phyloP scores from a whole-genome alignment of 2,888 invertebrate species.

The Anorthoa munda region DNA sequence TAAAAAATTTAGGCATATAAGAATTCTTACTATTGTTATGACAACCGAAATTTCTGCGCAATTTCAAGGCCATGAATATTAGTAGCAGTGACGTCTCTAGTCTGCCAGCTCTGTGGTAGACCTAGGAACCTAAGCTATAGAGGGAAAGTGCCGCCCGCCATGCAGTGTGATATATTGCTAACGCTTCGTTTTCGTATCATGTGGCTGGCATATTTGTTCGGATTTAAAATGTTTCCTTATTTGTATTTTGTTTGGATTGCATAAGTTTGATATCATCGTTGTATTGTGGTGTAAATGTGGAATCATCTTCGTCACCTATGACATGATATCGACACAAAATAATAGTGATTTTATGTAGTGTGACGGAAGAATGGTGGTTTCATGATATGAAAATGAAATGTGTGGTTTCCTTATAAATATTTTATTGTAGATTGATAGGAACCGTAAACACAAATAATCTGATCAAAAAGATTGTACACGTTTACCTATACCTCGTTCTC shows the following conservation, averaged over 20 bases:
- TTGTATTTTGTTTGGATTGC: constrained; percentile 5
- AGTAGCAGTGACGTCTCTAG: too few species aligned
- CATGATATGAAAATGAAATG: not conserved
- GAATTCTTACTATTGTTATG: too few species aligned
- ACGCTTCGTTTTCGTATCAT: not conserved
- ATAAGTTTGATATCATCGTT: not conserved
- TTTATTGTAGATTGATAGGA: not conserved
- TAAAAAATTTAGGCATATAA: too few species aligned
- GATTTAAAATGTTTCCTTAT: constrained; percentile 19
- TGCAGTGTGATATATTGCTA: constrained; percentile 16
- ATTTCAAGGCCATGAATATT: too few species aligned
- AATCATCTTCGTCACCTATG: not conserved
- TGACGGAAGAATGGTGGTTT: not conserved
- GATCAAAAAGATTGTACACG: too few species aligned
- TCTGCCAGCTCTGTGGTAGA: not conserved
- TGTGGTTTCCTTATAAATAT: not conserved
- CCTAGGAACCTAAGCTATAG: not conserved
- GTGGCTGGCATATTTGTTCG: not conserved
- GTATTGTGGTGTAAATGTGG: not conserved
- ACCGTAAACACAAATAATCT: too few species aligned
- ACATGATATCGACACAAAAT: not conserved
- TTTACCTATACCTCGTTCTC: too few species aligned
- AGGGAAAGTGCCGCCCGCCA: constrained; percentile 35
- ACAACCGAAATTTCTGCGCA: too few species aligned
- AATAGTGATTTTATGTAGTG: not conserved